A percentile compares a stretch with the other conserved stretches of the same genome.
phyloP scores from a whole-genome alignment of 2,888 invertebrate species.

The Eumacrocentrus americanus region DNA sequence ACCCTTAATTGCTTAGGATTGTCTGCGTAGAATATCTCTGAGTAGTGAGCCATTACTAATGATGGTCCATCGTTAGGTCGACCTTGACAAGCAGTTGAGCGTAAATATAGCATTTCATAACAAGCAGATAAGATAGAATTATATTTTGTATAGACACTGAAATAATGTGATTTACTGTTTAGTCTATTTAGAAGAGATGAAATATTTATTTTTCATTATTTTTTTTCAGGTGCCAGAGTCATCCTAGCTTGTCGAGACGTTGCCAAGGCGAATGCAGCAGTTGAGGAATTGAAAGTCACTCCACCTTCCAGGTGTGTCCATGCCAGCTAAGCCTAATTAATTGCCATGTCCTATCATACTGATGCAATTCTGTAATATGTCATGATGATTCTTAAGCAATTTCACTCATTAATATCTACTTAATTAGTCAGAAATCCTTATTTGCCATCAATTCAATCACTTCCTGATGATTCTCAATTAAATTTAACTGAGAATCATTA shows the following conservation, averaged over 20 bases:
- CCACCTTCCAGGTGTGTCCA: slow-evolving; percentile 47
- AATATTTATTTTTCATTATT: slow-evolving; percentile 30
- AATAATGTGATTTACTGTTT: background rate
- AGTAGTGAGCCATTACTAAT: too few relatives aligned
- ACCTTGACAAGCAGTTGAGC: background rate
- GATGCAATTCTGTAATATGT: too few relatives aligned
- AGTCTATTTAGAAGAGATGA: too few relatives aligned
- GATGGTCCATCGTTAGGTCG: background rate
- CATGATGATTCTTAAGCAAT: too few relatives aligned
- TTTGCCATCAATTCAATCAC: slow-evolving; percentile 36
- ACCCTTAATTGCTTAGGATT: background rate
- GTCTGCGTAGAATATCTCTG: too few relatives aligned
- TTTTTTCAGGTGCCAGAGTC: slow-evolving; percentile 49
- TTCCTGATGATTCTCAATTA: background rate
- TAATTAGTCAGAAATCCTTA: too few relatives aligned
- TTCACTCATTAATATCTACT: too few relatives aligned
- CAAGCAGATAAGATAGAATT: background rate
- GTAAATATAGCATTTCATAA: background rate
- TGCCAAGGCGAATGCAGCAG: slow-evolving; percentile 59
- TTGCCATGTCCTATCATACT: too few relatives aligned
- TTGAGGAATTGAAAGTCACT: slow-evolving; percentile 55
- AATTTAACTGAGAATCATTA: too few relatives aligned
- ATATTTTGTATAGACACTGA: too few relatives aligned
- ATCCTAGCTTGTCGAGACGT: slow-evolving; percentile 65
- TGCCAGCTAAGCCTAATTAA: too few relatives aligned